Conservation (phyloP, 2,888 invertebrate genomes). For the Lasioglossum calceatum region DNA sequence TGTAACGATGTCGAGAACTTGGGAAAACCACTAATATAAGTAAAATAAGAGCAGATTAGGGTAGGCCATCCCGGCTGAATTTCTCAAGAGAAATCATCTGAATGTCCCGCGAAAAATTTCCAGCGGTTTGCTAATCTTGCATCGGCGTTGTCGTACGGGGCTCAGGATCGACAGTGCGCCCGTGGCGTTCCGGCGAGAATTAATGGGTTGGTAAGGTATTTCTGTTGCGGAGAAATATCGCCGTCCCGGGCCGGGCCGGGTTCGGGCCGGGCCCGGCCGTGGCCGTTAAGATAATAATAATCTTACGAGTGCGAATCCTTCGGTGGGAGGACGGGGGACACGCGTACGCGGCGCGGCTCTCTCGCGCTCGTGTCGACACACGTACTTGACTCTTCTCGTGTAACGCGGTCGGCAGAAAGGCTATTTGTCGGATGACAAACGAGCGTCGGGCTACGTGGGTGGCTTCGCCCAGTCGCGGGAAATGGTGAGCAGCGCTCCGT, state of each 20-base stretch:
- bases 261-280: conserved; percentile 29
- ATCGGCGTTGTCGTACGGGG: background rate
- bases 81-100: no score
- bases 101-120: no score
- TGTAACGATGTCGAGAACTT: no score
- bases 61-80: no score
- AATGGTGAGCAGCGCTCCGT: conserved; percentile 84
- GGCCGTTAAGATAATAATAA: conserved; percentile 74
- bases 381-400: conserved; percentile 71
- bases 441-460: conserved; percentile 84
- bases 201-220: conserved; percentile 52
- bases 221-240: conserved; percentile 56
- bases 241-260: conserved; percentile 18
- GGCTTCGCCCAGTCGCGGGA: conserved; percentile 82
- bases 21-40: no score
- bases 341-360: conserved; percentile 46
- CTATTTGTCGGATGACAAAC: conserved; percentile 84
- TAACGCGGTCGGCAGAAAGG: conserved; percentile 72
- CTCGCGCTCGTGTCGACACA: conserved; percentile 66
- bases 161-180: conserved; percentile 4
- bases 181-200: conserved; percentile 8
- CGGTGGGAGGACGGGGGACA: conserved; percentile 21
- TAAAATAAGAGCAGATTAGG: no score
- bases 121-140: background rate
- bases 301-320: conserved; percentile 62